phyloP scores from a whole-genome alignment of 1,140 invertebrate genomes.

The Polyergus mexicanus region DNA sequence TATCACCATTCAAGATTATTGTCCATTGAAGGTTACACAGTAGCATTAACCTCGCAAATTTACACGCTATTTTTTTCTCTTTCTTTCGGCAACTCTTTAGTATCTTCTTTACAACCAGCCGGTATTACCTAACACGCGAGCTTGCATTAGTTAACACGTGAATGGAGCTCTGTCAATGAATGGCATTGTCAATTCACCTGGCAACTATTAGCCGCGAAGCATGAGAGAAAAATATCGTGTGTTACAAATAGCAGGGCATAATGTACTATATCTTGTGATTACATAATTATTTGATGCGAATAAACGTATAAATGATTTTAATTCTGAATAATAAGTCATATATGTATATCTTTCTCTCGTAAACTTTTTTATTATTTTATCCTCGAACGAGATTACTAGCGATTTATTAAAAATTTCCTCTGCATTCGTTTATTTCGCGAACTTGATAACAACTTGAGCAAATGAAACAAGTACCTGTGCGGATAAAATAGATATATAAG shows the following conservation, averaged over 20 bases:
- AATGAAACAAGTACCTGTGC: slow-evolving; percentile 35
- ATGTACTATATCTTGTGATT: background rate
- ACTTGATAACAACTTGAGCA: slow-evolving; percentile 33
- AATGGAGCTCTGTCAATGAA: slow-evolving; percentile 26
- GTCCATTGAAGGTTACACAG: slow-evolving; percentile 61
- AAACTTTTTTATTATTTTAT: slow-evolving; percentile 11
- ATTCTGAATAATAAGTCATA: slow-evolving; percentile 15
- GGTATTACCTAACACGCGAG: slow-evolving; percentile 53
- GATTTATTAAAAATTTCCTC: slow-evolving; percentile 1
- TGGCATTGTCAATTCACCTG: slow-evolving; percentile 30
- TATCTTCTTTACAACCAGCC: slow-evolving; percentile 34
- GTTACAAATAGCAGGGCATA: no score
- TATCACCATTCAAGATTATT: slow-evolving; percentile 73
- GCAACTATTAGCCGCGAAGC: background rate
- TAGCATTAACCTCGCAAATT: slow-evolving; percentile 57
- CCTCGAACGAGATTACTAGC: background rate
- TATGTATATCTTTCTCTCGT: background rate
- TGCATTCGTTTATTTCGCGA: slow-evolving; percentile 8
- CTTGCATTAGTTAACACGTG: slow-evolving; percentile 39
- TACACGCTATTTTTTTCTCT: background rate
- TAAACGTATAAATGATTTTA: slow-evolving; percentile 34
- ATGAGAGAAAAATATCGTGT: background rate
- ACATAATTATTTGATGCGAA: background rate
- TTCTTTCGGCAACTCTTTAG: slow-evolving; percentile 7
- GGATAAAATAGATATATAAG: slow-evolving; percentile 17